These are phyloP conservation scores for Psettodes erumei DNA, from an alignment of 2,113 vertebrate species.

Conservation along the genomic window DNA sequence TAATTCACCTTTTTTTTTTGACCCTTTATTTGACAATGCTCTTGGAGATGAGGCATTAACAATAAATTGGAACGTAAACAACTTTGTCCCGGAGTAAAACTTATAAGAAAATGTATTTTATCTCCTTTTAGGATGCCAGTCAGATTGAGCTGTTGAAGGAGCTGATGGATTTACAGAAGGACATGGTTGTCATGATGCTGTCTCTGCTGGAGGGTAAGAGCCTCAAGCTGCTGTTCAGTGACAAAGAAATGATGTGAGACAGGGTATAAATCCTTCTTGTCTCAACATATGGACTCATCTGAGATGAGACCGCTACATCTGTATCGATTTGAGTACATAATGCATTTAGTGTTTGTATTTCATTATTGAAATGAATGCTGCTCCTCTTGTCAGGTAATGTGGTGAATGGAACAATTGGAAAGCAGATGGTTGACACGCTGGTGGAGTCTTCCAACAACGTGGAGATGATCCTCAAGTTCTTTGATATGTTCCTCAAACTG, in stretches of 20 bases:
- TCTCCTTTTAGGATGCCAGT: constrained; percentile 89
- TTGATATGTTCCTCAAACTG: constrained; percentile 98
- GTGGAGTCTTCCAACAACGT: constrained; percentile 97
- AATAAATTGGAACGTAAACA: not conserved
- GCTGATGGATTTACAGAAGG: constrained; percentile 96
- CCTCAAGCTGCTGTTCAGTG: not conserved
- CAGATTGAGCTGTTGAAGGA: constrained; percentile 97
- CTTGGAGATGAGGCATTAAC: not conserved
- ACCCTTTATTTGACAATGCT: not conserved
- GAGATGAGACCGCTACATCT: not conserved
- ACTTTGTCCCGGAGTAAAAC: not conserved
- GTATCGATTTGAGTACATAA: not conserved
- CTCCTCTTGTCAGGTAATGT: constrained; percentile 88
- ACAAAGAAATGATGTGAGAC: not conserved
- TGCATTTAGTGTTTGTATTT: not conserved
- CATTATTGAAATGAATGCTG: not conserved
- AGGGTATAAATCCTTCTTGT: not conserved
- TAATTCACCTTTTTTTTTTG: not conserved
- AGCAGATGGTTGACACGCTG: constrained; percentile 99
- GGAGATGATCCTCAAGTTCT: constrained; percentile 99
- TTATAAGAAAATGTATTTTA: not conserved
- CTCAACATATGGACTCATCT: not conserved
- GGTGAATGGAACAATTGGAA: constrained; percentile 98
- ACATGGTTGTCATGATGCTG: constrained; percentile 98
- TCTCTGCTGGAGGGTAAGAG: constrained; percentile 95